Conservation (phyloP, 2,113 vertebrate species). For the Neopipo cinnamomea region DNA sequence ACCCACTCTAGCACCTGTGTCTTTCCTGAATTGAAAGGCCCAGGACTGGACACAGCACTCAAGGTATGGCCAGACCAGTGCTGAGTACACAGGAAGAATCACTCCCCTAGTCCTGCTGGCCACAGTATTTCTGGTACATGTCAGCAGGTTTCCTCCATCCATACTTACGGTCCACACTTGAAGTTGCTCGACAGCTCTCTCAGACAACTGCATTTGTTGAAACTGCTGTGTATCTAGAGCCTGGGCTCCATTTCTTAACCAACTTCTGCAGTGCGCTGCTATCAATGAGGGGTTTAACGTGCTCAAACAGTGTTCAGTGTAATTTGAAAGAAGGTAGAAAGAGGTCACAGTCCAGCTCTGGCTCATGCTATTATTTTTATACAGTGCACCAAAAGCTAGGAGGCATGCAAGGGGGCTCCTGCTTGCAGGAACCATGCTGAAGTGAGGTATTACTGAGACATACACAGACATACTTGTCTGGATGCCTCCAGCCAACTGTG, state of each 20-base stretch:
- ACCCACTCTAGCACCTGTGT: background rate
- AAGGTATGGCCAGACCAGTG: background rate
- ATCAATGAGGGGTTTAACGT: fast-evolving
- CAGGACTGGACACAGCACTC: background rate
- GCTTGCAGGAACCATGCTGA: fast-evolving
- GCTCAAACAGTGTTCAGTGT: fast-evolving
- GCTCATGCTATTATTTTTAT: background rate
- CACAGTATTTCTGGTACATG: background rate
- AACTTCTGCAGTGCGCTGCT: fast-evolving
- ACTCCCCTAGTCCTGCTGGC: background rate
- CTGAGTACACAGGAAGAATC: background rate
- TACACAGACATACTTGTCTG: too few species aligned
- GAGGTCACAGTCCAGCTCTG: background rate
- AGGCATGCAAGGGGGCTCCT: fast-evolving
- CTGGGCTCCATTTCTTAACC: background rate
- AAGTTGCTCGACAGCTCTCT: background rate
- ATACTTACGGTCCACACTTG: fast-evolving
- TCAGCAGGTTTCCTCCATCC: background rate
- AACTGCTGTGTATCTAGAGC: background rate
- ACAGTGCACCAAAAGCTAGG: fast-evolving
- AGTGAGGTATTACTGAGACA: background rate
- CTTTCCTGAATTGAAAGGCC: background rate
- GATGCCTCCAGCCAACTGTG: background rate
- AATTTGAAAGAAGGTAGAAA: background rate
- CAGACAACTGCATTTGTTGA: background rate